A percentile compares a stretch with the other conserved stretches of the same genome.
phyloP scores from a whole-genome alignment of 2,888 invertebrate species.

The Carterocephalus palaemon region DNA sequence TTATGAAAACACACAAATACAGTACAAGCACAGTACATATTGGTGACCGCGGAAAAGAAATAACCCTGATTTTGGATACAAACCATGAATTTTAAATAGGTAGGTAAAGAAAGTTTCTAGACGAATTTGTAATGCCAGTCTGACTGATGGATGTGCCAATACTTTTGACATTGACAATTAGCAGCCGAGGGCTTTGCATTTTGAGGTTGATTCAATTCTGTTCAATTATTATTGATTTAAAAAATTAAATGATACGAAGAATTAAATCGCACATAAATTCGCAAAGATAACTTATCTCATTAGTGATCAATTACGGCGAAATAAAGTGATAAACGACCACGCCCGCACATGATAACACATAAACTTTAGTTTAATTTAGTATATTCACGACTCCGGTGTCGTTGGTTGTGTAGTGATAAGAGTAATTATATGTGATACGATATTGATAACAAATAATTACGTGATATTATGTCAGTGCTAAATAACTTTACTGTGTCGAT shows the following conservation, averaged over 20 bases:
- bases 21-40: too few relatives aligned
- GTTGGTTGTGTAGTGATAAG: conserved; percentile 28
- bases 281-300: conserved; percentile 12
- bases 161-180: conserved; percentile 9
- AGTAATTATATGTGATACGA: conserved; percentile 23
- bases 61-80: too few relatives aligned
- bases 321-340: conserved; percentile 47
- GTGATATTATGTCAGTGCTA: conserved; percentile 57
- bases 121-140: background rate
- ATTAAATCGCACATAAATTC: conserved; percentile 3
- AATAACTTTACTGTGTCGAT: conserved; percentile 68
- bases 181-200: too few relatives aligned
- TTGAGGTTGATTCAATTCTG: too few relatives aligned
- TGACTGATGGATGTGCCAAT: background rate
- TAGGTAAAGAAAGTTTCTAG: conserved; percentile 6
- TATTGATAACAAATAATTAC: conserved; percentile 30
- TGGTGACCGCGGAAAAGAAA: too few relatives aligned
- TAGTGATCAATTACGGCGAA: conserved; percentile 19
- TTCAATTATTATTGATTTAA: background rate
- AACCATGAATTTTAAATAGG: too few relatives aligned
- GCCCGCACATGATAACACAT: conserved; percentile 38
- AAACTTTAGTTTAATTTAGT: conserved; percentile 31
- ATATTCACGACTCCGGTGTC: conserved; percentile 27
- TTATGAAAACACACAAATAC: too few relatives aligned
- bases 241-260: too few relatives aligned